Evolutionary conservation across 2,113 vertebrate species (phyloP), one percentile per base, ranked within the genome.

Genomic region (Leuciscus idus): DNA sequence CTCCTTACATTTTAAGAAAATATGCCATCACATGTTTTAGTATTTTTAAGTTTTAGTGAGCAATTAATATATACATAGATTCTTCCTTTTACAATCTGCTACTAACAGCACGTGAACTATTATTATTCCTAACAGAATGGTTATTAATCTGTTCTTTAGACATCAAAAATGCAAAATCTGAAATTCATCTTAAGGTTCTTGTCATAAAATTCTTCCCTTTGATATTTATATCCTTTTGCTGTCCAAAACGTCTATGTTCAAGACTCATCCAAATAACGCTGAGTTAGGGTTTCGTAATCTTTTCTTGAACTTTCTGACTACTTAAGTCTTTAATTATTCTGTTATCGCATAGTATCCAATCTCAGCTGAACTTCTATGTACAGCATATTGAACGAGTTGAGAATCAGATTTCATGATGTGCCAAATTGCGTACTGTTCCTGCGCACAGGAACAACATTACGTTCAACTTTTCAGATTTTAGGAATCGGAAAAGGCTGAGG

Each of bases 291-390:
- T 79, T 39, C 4, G 1, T 13, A 79, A 39, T 61, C 52, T 57
- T 33, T 57, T 57, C 28, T 13, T 77, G 48, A 55, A 77, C 75
- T 77, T 75, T 17, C n/a, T 23, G 50, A 33, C 26, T 78, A 23
- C 75, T 78, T 23, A 33, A 78, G 50, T 59, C 55, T 79, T 79
- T n/a, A 61, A 79, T 61, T 59, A 4, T 79, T 79, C 19, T 39
- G 28, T n/a, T 59, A 26, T 79, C 12, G 2, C 62, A 26, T 23
- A 62, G 23, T 46, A 46, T 81, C 57, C 62, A 46, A 52, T 79
- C 55, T 79, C 10, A 30, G 9, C 55, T 79, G 55, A 79, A 59
- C 30, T 36, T 55, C 8, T 64, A 39, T 64, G 57, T 43, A 15
- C 11, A 28, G 55, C 57, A 61, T 61, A 36, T 61, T 9, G 57